Conservation (phyloP, 2,113 vertebrate species). For the Canis aureus region DNA sequence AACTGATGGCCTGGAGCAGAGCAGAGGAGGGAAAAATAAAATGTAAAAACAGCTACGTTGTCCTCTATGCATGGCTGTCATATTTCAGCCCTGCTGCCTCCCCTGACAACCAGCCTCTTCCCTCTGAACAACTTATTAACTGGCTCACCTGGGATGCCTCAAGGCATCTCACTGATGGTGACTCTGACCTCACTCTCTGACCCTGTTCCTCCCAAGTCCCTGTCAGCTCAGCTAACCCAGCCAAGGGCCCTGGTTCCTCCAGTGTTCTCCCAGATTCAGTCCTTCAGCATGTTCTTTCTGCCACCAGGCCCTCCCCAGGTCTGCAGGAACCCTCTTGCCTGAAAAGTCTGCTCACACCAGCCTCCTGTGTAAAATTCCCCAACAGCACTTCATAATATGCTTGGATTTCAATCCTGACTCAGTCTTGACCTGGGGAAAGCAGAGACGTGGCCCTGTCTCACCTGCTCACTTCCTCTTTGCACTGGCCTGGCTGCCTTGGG, state of each 20-base stretch:
- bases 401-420: background rate
- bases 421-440: background rate
- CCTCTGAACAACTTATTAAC: background rate
- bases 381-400: background rate
- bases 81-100: background rate
- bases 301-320: background rate
- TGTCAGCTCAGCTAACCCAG: background rate
- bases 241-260: background rate
- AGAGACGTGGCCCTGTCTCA: background rate
- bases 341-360: background rate
- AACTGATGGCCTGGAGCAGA: background rate
- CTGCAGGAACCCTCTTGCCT: background rate
- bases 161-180: background rate
- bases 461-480: background rate
- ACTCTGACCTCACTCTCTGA: background rate
- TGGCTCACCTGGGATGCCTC: background rate
- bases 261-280: background rate
- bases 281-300: background rate
- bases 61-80: background rate
- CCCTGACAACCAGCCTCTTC: too few relatives aligned
- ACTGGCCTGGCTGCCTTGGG: background rate
- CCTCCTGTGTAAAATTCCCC: background rate
- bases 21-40: background rate
- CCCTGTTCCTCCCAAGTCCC: background rate
- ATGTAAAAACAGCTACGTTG: background rate